These are phyloP conservation scores for Hapalemur alaotrensis DNA, from an alignment of 2,797 vertebrate genomes.

Conservation along the genomic window DNA sequence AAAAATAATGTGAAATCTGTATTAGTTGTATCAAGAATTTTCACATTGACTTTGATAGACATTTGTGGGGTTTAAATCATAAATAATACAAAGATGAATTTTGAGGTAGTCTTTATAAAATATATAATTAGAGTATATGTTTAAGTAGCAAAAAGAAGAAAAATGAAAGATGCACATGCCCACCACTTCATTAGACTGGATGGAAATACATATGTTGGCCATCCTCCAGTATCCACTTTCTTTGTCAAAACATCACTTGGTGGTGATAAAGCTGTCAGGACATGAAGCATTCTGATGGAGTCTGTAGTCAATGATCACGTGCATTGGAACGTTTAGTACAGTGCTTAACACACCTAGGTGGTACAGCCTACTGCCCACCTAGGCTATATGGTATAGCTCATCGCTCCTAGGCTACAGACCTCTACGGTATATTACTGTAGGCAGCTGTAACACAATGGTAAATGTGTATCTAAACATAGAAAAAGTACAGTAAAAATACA, in stretches of 20 bases:
- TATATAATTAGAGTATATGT: neutral
- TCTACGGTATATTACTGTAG: neutral
- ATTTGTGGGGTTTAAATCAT: neutral
- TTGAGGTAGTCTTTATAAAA: neutral
- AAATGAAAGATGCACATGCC: neutral
- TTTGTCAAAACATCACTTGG: neutral
- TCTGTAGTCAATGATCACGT: neutral
- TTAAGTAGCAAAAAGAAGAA: neutral
- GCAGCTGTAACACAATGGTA: neutral
- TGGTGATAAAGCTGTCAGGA: neutral
- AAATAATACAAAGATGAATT: neutral
- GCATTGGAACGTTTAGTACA: neutral
- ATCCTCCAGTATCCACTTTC: neutral
- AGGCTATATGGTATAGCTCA: neutral
- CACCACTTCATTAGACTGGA: neutral
- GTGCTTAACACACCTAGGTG: neutral
- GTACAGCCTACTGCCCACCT: no score
- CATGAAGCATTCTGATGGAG: neutral
- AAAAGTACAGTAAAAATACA: neutral
- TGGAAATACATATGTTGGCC: neutral
- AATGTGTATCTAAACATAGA: neutral
- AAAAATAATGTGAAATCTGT: neutral
- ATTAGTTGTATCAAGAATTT: neutral
- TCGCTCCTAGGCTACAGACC: neutral
- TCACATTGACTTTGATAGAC: neutral